These are phyloP conservation scores for Meiosimyza decipiens DNA, from an alignment of 2,888 invertebrate genomes.

Conservation along the genomic window DNA sequence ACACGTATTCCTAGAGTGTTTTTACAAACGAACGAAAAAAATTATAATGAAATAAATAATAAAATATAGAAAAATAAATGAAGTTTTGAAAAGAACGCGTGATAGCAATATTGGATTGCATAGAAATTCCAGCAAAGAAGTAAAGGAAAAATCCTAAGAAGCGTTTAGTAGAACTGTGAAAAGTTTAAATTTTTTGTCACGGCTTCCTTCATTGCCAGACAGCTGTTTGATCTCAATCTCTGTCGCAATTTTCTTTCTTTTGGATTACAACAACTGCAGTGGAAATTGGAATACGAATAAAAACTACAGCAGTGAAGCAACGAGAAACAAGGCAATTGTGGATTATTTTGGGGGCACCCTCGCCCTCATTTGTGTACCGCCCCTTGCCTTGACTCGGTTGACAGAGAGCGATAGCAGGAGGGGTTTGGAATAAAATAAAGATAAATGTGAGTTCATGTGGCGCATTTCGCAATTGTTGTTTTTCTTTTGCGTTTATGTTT, in stretches of 20 bases:
- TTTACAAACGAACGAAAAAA: too few relatives aligned
- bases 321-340: slow-evolving; percentile 4
- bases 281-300: slow-evolving; percentile 19
- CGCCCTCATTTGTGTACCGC: background rate
- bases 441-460: slow-evolving; percentile 59
- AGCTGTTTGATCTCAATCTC: slow-evolving; percentile 17
- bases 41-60: too few relatives aligned
- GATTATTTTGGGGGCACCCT: background rate
- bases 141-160: background rate
- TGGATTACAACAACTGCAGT: slow-evolving; percentile 11
- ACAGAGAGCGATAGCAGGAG: background rate
- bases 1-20: too few relatives aligned
- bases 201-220: background rate
- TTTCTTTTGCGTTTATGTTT: slow-evolving; percentile 9
- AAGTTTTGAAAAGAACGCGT: too few relatives aligned
- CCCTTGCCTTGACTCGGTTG: background rate
- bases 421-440: slow-evolving; percentile 55
- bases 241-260: slow-evolving; percentile 19
- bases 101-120: too few relatives aligned
- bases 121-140: too few relatives aligned
- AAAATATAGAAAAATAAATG: too few relatives aligned
- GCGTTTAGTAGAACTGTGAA: background rate
- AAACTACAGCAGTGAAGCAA: slow-evolving; percentile 17
- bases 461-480: slow-evolving; percentile 37
- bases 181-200: background rate